These are phyloP conservation scores for Drymodes brunneopygia DNA, from an alignment of 2,113 vertebrate genomes.

Conservation along the genomic window DNA sequence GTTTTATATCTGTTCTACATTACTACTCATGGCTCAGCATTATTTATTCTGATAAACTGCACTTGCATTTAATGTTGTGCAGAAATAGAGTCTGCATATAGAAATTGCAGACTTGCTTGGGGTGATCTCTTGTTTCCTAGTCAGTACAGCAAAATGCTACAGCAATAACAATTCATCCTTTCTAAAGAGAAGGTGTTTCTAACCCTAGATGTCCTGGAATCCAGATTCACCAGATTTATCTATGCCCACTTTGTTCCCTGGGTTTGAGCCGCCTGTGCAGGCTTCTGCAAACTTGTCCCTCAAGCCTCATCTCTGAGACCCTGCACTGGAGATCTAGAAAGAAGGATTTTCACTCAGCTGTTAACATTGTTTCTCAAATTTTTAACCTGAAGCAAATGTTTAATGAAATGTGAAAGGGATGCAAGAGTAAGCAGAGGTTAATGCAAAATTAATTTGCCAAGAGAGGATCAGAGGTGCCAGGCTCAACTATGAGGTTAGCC, in stretches of 20 bases:
- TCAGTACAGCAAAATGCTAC: neutral
- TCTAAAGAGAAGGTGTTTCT: neutral
- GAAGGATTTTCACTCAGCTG: neutral
- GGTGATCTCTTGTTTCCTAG: neutral
- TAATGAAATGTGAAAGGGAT: slow-evolving; percentile 40
- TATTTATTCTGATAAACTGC: neutral
- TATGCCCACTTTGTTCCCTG: too few relatives aligned
- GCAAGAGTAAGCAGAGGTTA: slow-evolving; percentile 36
- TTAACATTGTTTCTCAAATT: neutral
- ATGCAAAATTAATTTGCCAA: slow-evolving; percentile 65
- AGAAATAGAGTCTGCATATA: neutral
- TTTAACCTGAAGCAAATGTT: slow-evolving; percentile 4
- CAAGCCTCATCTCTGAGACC: neutral
- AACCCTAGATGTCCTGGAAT: neutral
- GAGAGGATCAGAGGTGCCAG: slow-evolving; percentile 51
- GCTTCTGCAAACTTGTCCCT: neutral
- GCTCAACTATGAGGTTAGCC: slow-evolving; percentile 19
- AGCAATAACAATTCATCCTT: neutral
- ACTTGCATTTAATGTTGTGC: neutral
- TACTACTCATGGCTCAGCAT: neutral
- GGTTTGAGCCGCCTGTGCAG: neutral
- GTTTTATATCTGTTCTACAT: neutral
- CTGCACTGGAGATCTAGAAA: neutral
- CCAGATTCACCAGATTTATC: neutral
- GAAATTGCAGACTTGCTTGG: neutral